Evolutionary conservation across 1,140 invertebrate genomes (phyloP).

Genomic region (Penaeus japonicus): DNA sequence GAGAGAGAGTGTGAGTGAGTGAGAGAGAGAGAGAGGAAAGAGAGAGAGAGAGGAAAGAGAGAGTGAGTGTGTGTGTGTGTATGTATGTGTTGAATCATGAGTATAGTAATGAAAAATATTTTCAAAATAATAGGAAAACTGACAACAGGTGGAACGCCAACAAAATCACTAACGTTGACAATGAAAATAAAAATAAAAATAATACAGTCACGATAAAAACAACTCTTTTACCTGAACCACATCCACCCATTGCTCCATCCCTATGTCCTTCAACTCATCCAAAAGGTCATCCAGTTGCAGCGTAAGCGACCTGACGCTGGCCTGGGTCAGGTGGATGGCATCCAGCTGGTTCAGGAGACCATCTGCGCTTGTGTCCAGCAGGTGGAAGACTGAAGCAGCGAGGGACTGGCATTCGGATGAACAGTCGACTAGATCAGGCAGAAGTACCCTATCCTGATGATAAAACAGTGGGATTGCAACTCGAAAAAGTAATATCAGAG

Average conservation of each 20-base stretch:
- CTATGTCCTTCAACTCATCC: not conserved
- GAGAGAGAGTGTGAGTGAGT: not conserved
- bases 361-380: slow-evolving; percentile 26
- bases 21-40: not conserved
- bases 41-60: not conserved
- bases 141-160: not conserved
- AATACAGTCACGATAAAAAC: not conserved
- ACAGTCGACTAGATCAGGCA: slow-evolving; percentile 40
- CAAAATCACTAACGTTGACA: not conserved
- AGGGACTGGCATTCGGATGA: not conserved
- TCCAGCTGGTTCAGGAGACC: not conserved
- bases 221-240: not conserved
- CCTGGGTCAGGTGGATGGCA: slow-evolving; percentile 25
- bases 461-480: too few relatives aligned
- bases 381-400: not conserved
- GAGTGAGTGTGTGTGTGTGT: not conserved
- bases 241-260: not conserved
- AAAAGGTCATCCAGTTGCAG: slow-evolving; percentile 24
- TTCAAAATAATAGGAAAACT: not conserved
- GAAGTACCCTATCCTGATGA: not conserved
- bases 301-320: slow-evolving; percentile 8
- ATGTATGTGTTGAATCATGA: not conserved
- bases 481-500: too few relatives aligned
- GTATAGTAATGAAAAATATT: not conserved
- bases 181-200: not conserved